Percentiles rank a stretch among this genome's conserved stretches.
Conservation (phyloP, 2,888 invertebrate species). For the Orthosia gracilis region DNA sequence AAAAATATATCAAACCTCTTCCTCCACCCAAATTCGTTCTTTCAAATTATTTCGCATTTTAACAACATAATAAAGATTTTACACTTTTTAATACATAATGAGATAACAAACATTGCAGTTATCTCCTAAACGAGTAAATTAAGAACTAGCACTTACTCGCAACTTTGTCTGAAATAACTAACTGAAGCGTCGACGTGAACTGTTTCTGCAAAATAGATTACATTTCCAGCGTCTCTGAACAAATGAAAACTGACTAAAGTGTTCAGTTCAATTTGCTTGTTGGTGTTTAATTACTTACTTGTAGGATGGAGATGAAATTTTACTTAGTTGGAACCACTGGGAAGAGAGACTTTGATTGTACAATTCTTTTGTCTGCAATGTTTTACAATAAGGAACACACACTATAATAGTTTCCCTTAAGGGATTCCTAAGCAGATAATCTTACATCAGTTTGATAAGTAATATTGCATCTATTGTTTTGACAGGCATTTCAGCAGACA, state of each 20-base stretch:
- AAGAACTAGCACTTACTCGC: slow-evolving; percentile 31
- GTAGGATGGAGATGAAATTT: neutral
- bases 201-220: slow-evolving; percentile 31
- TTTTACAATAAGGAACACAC: neutral
- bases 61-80: too few species aligned
- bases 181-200: neutral
- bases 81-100: too few species aligned
- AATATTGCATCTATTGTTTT: too few species aligned
- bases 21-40: too few species aligned
- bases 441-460: too few species aligned
- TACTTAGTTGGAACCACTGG: neutral
- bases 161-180: slow-evolving; percentile 20
- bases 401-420: neutral
- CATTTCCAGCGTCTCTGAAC: neutral
- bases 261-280: slow-evolving; percentile 21
- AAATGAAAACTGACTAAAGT: slow-evolving; percentile 29
- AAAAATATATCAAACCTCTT: too few species aligned
- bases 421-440: too few species aligned
- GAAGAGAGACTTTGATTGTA: neutral
- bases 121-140: slow-evolving; percentile 32
- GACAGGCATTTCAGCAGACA: too few species aligned
- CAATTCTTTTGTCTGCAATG: neutral
- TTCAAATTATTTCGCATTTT: too few species aligned
- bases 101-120: slow-evolving; percentile 8
- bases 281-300: slow-evolving; percentile 13